These are phyloP conservation scores for Lasiurus borealis DNA, from an alignment of 2,113 vertebrate genomes.

Conservation along the genomic window DNA sequence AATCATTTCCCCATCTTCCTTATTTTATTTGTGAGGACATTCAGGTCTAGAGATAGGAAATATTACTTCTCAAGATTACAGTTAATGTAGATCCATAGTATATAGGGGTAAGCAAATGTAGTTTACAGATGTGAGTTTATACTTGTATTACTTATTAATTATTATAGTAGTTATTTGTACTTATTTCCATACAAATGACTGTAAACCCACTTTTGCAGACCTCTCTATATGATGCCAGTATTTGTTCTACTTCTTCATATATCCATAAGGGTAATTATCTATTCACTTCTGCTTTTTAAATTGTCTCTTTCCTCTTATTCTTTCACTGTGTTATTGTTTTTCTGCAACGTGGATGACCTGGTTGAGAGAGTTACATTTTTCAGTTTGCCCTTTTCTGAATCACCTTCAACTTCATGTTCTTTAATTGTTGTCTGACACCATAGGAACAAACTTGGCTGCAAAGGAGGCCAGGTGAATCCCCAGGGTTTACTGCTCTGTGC, in stretches of 20 bases:
- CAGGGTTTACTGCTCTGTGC: conserved; percentile 85
- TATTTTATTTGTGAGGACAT: background rate
- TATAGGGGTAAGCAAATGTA: background rate
- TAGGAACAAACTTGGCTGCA: conserved; percentile 83
- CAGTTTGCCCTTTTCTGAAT: conserved; percentile 82
- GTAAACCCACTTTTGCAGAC: background rate
- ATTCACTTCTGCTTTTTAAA: background rate
- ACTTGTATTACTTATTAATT: background rate
- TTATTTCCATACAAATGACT: background rate
- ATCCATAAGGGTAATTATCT: background rate
- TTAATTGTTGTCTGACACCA: conserved; percentile 84
- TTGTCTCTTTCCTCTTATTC: background rate
- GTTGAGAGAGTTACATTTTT: conserved; percentile 79
- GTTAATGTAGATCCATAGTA: background rate
- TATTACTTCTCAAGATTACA: background rate
- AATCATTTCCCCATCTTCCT: background rate
- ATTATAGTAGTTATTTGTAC: background rate
- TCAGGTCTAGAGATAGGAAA: background rate
- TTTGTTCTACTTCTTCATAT: background rate
- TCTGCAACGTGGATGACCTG: conserved; percentile 12
- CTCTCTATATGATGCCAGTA: background rate
- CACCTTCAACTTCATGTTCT: conserved; percentile 84
- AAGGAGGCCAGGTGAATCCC: conserved; percentile 89
- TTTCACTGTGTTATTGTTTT: background rate
- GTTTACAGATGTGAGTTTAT: background rate